Evolutionary conservation across 37 sponge, comb jelly and placozoan genomes (phyloP), one percentile per base, ranked within the genome.

Genomic region (Bolinopsis microptera): DNA sequence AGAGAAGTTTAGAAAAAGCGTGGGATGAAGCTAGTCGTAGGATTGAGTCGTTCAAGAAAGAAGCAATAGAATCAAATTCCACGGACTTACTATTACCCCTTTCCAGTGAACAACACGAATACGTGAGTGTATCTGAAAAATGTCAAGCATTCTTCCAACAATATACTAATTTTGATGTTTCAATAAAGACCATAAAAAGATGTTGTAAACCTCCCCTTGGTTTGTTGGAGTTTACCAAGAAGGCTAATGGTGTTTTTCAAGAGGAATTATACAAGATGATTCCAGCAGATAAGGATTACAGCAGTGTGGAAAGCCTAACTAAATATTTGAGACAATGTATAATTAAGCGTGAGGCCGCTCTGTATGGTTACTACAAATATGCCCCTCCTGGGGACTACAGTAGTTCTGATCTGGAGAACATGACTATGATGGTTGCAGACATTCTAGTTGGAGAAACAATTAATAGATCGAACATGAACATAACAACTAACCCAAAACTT

Each of bases 1-100:
- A 95, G 25, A 93, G 94, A 37, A 69, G 95, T 25, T 72, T 98
- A 18, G 94, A 96, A n/a, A 26, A 92, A 31, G n/a, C 8, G 8
- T 35, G 35, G 23, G 38, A 5, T 32, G 33, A 8, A 3, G 83
- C 83, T 35, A 23, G 21, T 8, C 27, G 3, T 35, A 35, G 35
- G 36, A 3, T 36, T 13, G 27, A 80, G 36, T 2, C 3, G 8
- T 3, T 1, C 35, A 5, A 5, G n/a, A n/a, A n/a, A n/a, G n/a
- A n/a, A 8, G 9, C 1, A 9, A 5, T 13, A 13, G 8, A 32
- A 27, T 5, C 38, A 27, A 23, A 33, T 33, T 80, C 5, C 9
- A 22, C 13, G 22, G 22, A 8, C 8, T 80, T 36, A 0, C 5
- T 24, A n/a, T n/a, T n/a, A n/a, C n/a, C n/a, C n/a, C n/a, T n/a